Base-by-base conservation (phyloP, 1,140 invertebrate species). In the Monomorium pharaonis region DNA sequence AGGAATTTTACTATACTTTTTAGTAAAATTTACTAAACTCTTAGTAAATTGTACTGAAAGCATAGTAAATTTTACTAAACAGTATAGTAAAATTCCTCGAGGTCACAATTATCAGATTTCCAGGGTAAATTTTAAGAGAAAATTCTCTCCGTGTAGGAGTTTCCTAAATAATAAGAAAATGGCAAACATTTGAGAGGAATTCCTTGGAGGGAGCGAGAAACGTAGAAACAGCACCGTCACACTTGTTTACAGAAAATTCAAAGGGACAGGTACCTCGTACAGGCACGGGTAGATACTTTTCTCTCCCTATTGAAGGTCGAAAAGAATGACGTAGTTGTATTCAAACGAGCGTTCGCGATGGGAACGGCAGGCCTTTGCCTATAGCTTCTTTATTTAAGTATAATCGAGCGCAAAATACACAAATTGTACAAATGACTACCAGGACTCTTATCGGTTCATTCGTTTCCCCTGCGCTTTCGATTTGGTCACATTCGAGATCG, bases 221-320 rank as follows among this genome's bases (percentile, higher is more conserved):
- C 14, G n/a, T 9, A 21, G 27, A 9, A 30, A 24, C 27, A n/a
- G 24, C 33, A 7, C 5, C 21, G 37, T 37, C 62, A 21, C 65
- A 75, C 62, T 24, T 75, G 74, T 84, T 63, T n/a, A 47, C n/a
- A 54, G 33, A n/a, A 14, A 30, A 3, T 86, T 77, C 77, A 78
- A 54, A 27, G 54, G 21, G 27, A 89, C 63, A 86, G 42, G 49
- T 88, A 72, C 30, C 63, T 24, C 72, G 21, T 69, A n/a, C n/a
- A 70, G 75, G 76, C 70, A 89, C n/a, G n/a, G 74, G 62, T 72
- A 47, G 60, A 14, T 51, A 47, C 10, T 4, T 21, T 56, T 51
- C 42, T n/a, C 10, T 14, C n/a, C 21, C 47, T 67, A 85, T 85
- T 87, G 37, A 10, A 33, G 37, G 1, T 33, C 18, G 2, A 7